Conservation (phyloP, 2,888 invertebrate genomes). For the Coecobrya sp. region DNA sequence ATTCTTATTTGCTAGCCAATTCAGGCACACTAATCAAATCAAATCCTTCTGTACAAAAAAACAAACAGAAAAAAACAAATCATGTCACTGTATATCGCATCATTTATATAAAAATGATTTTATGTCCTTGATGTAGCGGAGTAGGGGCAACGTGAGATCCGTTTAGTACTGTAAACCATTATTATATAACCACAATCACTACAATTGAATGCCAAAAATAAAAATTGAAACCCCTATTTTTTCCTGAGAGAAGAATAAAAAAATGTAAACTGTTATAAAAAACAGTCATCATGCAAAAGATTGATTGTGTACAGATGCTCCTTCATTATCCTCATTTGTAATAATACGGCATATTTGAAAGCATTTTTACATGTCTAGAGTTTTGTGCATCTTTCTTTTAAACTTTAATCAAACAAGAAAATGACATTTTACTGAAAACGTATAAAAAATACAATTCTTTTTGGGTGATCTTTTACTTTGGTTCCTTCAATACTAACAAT, state of each 20-base stretch:
- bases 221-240: conserved; percentile 74
- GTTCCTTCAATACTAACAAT: neutral
- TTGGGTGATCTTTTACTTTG: neutral
- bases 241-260: conserved; percentile 76
- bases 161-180: conserved; percentile 21
- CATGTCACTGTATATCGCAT: conserved; percentile 25
- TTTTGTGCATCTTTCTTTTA: neutral
- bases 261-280: conserved; percentile 39
- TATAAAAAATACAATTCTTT: neutral
- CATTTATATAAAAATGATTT: neutral
- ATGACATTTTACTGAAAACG: neutral
- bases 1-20: neutral
- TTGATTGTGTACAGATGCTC: neutral
- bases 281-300: neutral
- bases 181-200: conserved; percentile 56
- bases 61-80: conserved; percentile 27
- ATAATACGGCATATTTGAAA: neutral
- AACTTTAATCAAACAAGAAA: neutral
- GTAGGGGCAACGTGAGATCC: conserved; percentile 13
- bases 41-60: conserved; percentile 49
- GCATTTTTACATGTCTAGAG: neutral
- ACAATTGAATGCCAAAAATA: conserved; percentile 73
- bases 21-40: neutral
- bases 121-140: conserved; percentile 70
- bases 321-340: neutral